These are phyloP conservation scores for Lucilia cuprina DNA, from an alignment of 1,140 invertebrate genomes.

Conservation along the genomic window DNA sequence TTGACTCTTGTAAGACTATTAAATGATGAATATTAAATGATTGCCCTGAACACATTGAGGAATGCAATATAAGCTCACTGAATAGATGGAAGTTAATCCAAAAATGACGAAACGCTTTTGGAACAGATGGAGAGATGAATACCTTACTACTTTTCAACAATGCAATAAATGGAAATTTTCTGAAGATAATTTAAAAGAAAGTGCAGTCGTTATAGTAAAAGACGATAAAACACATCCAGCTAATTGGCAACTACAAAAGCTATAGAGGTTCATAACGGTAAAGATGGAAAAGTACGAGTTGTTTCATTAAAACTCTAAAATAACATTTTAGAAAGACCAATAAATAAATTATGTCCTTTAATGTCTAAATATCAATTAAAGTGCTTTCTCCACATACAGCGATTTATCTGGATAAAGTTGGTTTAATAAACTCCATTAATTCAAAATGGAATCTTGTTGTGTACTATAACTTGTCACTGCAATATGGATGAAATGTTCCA, in stretches of 20 bases:
- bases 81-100: conserved; percentile 48
- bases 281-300: conserved; percentile 45
- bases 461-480: background rate
- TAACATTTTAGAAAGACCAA: background rate
- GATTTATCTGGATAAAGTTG: conserved; percentile 8
- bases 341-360: conserved; percentile 33
- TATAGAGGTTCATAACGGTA: conserved; percentile 41
- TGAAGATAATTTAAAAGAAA: conserved; percentile 35
- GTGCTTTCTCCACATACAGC: background rate
- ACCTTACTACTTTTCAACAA: conserved; percentile 47
- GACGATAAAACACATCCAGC: conserved; percentile 43
- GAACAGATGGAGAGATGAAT: conserved; percentile 49
- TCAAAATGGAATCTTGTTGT: conserved; percentile 16
- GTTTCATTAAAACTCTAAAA: conserved; percentile 41
- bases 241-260: conserved; percentile 46
- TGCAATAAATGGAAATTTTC: conserved; percentile 45
- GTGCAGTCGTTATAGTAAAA: conserved; percentile 44
- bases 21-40: conserved; percentile 42
- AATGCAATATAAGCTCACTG: conserved; percentile 36
- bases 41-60: conserved; percentile 41
- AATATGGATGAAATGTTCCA: conserved; percentile 13
- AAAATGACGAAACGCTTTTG: conserved; percentile 49
- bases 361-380: background rate
- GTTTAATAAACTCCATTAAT: background rate
- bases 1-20: conserved; percentile 45